phyloP scores from a whole-genome alignment of 1,140 invertebrate species.

The Halictus rubicundus region DNA sequence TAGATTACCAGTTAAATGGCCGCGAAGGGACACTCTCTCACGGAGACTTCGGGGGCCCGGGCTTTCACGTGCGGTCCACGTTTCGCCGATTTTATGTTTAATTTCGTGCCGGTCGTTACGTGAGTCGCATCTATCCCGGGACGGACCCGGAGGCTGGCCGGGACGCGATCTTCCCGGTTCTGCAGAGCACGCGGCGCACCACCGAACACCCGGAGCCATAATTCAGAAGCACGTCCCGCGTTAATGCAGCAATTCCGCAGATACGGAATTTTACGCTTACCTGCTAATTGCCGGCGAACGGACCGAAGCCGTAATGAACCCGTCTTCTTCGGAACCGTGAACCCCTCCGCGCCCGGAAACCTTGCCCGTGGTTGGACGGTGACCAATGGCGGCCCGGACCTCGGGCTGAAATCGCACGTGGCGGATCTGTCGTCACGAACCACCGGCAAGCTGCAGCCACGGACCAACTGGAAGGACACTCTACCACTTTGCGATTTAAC shows the following conservation, averaged over 20 bases:
- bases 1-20: background rate
- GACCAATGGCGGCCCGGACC: too few relatives aligned
- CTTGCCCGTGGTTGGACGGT: too few relatives aligned
- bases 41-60: background rate
- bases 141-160: background rate
- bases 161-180: conserved; percentile 24
- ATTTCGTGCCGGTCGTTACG: conserved; percentile 48
- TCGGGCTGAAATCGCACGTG: too few relatives aligned
- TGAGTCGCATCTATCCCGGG: conserved; percentile 42
- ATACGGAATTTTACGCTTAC: conserved; percentile 45
- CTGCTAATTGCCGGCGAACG: conserved; percentile 42
- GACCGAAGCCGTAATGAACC: conserved; percentile 18
- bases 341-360: background rate
- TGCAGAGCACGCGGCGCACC: background rate
- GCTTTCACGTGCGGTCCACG: conserved; percentile 36
- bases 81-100: conserved; percentile 59
- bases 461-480: too few relatives aligned
- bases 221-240: conserved; percentile 53
- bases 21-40: background rate
- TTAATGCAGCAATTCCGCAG: conserved; percentile 52
- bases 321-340: background rate
- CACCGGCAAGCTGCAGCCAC: too few relatives aligned
- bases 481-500: too few relatives aligned
- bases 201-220: conserved; percentile 35
- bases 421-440: too few relatives aligned